Conservation (phyloP, 2,797 vertebrate species). For the Danionella dracula region DNA sequence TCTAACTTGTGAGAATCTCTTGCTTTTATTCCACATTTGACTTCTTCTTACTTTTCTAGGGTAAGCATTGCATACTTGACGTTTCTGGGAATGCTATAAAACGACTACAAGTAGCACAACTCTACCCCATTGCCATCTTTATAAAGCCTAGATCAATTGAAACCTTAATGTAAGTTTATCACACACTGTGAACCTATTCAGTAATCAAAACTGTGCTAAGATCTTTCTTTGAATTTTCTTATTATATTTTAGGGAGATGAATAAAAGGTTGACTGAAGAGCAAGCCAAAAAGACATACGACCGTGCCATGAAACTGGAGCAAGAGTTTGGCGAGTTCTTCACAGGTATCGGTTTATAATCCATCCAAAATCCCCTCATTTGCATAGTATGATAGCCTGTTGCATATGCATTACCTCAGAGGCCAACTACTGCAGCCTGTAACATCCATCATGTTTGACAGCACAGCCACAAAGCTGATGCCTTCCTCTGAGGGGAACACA, state of each 20-base stretch:
- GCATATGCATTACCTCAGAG: constrained; percentile 27
- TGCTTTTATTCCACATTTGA: too few relatives aligned
- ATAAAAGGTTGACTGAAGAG: constrained; percentile 92
- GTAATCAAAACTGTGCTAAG: background rate
- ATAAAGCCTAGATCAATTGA: constrained; percentile 92
- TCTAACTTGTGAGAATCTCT: background rate
- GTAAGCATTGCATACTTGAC: constrained; percentile 97
- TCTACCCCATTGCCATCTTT: constrained; percentile 96
- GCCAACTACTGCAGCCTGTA: background rate
- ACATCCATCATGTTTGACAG: constrained; percentile 18
- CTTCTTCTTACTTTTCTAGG: constrained; percentile 62
- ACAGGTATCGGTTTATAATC: constrained; percentile 74
- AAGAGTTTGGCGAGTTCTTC: constrained; percentile 98
- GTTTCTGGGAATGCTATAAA: constrained; percentile 98
- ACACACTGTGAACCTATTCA: background rate
- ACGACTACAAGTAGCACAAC: constrained; percentile 96
- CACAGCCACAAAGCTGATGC: background rate
- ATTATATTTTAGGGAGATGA: constrained; percentile 85
- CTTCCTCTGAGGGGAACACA: background rate
- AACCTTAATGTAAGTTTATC: constrained; percentile 87
- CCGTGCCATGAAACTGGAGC: constrained; percentile 91
- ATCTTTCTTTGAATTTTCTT: background rate
- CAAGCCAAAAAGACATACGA: constrained; percentile 96
- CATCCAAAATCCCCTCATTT: constrained; percentile 8
- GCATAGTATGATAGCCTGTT: constrained; percentile 26